These are phyloP conservation scores for Nesidiocoris tenuis DNA, from an alignment of 2,888 invertebrate genomes.

Conservation along the genomic window DNA sequence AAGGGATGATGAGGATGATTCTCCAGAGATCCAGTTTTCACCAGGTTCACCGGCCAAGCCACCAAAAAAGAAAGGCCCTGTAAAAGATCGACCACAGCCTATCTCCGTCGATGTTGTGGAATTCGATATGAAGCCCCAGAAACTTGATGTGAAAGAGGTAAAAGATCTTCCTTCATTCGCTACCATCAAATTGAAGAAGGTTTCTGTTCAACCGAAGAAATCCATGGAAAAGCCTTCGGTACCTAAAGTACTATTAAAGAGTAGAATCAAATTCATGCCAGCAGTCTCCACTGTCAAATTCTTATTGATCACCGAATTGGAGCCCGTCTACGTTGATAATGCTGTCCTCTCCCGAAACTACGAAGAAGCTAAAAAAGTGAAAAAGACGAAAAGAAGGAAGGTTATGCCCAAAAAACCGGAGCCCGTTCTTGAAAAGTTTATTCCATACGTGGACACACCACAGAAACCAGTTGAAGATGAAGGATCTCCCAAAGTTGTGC, in stretches of 20 bases:
- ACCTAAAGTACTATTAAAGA: conserved; percentile 69
- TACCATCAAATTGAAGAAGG: conserved; percentile 58
- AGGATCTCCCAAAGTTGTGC: conserved; percentile 54
- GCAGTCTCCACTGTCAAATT: conserved; percentile 55
- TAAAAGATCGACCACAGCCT: background rate
- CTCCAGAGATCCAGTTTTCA: background rate
- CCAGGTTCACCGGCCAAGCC: conserved; percentile 48
- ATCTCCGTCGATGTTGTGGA: conserved; percentile 51
- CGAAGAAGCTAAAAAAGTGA: conserved; percentile 52
- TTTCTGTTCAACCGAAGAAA: conserved; percentile 57
- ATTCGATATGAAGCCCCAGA: conserved; percentile 55
- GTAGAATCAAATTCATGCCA: conserved; percentile 64
- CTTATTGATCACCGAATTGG: conserved; percentile 54
- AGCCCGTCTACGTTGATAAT: conserved; percentile 51
- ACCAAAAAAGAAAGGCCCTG: conserved; percentile 39
- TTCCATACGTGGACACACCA: conserved; percentile 47
- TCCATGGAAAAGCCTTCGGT: conserved; percentile 56
- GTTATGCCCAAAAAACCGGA: conserved; percentile 50
- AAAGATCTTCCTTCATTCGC: conserved; percentile 63
- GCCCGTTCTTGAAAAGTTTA: conserved; percentile 50
- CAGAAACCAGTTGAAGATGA: conserved; percentile 53
- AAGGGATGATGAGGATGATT: conserved; percentile 51
- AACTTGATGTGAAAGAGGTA: conserved; percentile 45
- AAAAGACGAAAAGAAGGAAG: conserved; percentile 51
- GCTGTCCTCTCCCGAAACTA: conserved; percentile 52